These are phyloP conservation scores for Dermatemys mawii DNA, from an alignment of 2,113 vertebrate genomes.

Conservation along the genomic window DNA sequence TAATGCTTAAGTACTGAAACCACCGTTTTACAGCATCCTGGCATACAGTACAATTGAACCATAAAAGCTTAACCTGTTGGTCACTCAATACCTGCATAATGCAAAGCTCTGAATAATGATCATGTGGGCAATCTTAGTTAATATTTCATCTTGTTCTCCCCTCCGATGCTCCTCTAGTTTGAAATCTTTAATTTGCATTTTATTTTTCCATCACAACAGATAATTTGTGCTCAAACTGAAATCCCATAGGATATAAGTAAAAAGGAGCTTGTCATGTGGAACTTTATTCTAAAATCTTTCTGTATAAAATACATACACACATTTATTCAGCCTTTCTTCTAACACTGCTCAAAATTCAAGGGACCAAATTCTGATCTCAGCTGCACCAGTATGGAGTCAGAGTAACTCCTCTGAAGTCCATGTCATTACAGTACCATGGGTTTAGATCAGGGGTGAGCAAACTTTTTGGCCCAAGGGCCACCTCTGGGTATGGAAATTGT, in stretches of 20 bases:
- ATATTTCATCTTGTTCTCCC: background rate
- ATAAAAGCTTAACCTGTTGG: background rate
- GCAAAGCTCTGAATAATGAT: background rate
- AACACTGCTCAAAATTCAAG: background rate
- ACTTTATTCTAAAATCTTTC: background rate
- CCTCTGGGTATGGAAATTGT: too few relatives aligned
- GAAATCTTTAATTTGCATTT: background rate
- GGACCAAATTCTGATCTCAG: background rate
- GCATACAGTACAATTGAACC: background rate
- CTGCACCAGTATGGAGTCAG: background rate
- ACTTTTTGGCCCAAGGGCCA: too few relatives aligned
- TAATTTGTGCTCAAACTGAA: background rate
- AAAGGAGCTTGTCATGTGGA: background rate
- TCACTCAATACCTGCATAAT: background rate
- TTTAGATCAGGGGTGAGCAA: background rate
- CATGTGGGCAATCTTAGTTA: background rate
- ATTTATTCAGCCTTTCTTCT: background rate
- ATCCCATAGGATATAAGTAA: background rate
- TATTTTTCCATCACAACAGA: background rate
- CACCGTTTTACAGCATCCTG: background rate
- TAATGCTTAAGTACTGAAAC: constrained; percentile 14
- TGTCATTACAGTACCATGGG: background rate
- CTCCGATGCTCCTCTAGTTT: background rate
- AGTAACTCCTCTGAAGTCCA: background rate
- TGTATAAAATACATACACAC: background rate